These are phyloP conservation scores for Hiodon tergisus DNA, from an alignment of 2,113 vertebrate genomes.

Conservation along the genomic window DNA sequence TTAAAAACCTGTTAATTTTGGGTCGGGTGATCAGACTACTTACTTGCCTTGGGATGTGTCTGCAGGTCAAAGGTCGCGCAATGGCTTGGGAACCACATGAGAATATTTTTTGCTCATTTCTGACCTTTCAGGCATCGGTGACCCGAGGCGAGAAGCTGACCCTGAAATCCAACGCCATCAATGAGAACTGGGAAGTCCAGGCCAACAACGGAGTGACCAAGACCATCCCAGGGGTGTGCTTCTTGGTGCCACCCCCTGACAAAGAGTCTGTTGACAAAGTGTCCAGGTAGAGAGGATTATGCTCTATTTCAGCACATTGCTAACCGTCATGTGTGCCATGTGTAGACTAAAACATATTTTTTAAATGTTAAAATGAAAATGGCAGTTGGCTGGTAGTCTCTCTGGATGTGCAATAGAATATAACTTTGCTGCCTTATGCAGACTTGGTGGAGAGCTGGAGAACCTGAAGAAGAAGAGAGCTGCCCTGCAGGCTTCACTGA, in stretches of 20 bases:
- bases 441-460: conserved; percentile 73
- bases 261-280: conserved; percentile 66
- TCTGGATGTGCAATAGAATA: neutral
- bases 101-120: neutral
- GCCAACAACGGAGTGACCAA: conserved; percentile 57
- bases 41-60: neutral
- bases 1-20: too few relatives aligned
- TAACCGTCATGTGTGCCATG: too few relatives aligned
- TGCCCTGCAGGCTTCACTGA: conserved; percentile 55
- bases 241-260: conserved; percentile 82
- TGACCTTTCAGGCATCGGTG: conserved; percentile 64
- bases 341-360: neutral
- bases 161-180: conserved; percentile 74
- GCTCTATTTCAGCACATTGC: neutral
- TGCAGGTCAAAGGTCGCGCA: neutral
- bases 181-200: conserved; percentile 74
- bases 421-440: conserved; percentile 39
- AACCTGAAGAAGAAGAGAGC: conserved; percentile 73
- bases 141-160: conserved; percentile 70
- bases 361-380: neutral
- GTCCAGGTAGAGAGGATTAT: conserved; percentile 59
- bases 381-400: too few relatives aligned
- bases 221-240: conserved; percentile 76
- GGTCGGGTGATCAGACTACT: too few relatives aligned
- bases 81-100: neutral